phyloP scores from a whole-genome alignment of 1,140 invertebrate genomes.

The Pseudoatta argentina region DNA sequence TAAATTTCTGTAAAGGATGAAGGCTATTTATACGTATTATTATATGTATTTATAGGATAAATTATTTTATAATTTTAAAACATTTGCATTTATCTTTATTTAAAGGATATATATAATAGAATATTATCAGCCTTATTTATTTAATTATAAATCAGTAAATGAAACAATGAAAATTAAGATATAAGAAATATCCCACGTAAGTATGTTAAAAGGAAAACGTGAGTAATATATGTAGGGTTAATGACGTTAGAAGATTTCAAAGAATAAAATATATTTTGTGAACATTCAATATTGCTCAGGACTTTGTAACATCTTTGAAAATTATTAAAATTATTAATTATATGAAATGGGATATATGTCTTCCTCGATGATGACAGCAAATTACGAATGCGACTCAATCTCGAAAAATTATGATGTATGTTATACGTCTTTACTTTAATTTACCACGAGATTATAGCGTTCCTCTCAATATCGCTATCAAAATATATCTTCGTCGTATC shows the following conservation, averaged over 20 bases:
- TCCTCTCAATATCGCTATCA: conserved; percentile 6
- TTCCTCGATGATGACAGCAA: conserved; percentile 16
- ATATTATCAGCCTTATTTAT: no score
- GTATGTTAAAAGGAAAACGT: no score
- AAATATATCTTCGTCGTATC: conserved; percentile 28
- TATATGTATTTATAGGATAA: no score
- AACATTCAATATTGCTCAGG: background rate
- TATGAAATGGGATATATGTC: background rate
- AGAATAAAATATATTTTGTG: background rate
- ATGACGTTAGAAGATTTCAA: background rate
- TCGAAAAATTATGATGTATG: conserved; percentile 28
- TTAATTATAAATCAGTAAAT: no score
- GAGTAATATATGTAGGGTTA: background rate
- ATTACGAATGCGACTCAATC: conserved; percentile 39
- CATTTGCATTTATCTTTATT: no score
- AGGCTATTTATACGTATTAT: no score
- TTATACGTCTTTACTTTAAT: conserved; percentile 10
- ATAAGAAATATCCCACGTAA: no score
- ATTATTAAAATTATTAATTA: background rate
- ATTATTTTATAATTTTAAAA: no score
- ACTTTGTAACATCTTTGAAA: background rate
- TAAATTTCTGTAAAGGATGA: no score
- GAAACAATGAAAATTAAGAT: no score
- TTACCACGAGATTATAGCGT: conserved; percentile 3
- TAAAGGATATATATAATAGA: no score